A percentile compares a stretch with the other conserved stretches of the same genome.
Conservation (phyloP, 2,888 invertebrate genomes). For the Eurois occulta region DNA sequence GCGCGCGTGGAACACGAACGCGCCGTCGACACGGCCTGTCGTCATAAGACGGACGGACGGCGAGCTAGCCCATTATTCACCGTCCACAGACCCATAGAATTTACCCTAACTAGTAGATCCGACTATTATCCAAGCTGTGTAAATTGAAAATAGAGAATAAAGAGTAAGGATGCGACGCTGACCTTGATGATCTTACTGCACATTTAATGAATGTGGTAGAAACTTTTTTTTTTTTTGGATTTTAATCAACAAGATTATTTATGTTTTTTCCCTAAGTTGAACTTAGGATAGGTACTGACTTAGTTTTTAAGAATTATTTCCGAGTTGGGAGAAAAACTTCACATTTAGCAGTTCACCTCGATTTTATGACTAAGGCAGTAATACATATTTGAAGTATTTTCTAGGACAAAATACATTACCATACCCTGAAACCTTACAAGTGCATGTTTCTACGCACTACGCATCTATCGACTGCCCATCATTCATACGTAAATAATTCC, state of each 20-base stretch:
- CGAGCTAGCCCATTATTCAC: no score
- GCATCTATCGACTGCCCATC: not conserved
- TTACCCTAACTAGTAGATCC: not conserved
- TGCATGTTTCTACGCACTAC: slow-evolving; percentile 5
- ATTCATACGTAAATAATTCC: slow-evolving; percentile 15
- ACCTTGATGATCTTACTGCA: not conserved
- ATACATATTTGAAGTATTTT: not conserved
- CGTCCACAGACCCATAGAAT: no score
- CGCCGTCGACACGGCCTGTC: no score
- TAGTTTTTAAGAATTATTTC: not conserved
- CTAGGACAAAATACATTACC: not conserved
- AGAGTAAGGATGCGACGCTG: not conserved
- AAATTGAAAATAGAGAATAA: not conserved
- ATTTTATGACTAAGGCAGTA: not conserved
- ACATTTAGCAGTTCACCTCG: not conserved
- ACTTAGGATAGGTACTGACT: no score
- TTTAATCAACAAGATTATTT: no score
- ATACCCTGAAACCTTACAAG: slow-evolving; percentile 14
- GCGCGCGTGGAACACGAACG: no score
- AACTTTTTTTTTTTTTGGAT: no score
- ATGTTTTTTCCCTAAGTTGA: no score
- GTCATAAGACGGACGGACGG: no score
- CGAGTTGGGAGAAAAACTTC: not conserved
- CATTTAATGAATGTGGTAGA: no score
- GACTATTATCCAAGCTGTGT: not conserved